Conservation (phyloP, 30 jellyfish, hydroid and myxozoan species). For the Aurelia aurita region DNA sequence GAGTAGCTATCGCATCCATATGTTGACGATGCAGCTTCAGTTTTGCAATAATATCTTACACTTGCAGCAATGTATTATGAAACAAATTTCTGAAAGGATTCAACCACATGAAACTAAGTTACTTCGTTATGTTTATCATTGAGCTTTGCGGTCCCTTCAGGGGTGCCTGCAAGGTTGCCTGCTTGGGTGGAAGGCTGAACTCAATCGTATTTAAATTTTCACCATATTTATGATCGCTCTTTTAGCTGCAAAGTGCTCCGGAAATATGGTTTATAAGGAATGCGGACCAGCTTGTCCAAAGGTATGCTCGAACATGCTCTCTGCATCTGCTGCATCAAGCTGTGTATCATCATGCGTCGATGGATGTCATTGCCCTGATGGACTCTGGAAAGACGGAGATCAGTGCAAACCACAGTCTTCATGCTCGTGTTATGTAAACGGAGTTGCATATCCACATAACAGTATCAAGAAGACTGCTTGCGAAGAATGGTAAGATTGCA, state of each 20-base stretch:
- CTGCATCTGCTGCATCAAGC: constrained; percentile 50
- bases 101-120: too few relatives aligned
- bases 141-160: too few relatives aligned
- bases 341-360: constrained; percentile 91
- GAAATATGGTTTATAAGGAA: constrained; percentile 75
- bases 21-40: too few relatives aligned
- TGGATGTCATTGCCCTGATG: constrained; percentile 96
- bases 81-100: too few relatives aligned
- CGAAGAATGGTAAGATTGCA: constrained; percentile 87
- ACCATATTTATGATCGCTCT: not conserved
- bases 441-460: constrained; percentile 85
- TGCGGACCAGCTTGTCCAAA: constrained; percentile 99
- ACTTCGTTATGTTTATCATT: too few relatives aligned
- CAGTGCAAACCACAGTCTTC: constrained; percentile 78
- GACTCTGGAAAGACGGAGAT: constrained; percentile 80
- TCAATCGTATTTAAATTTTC: too few relatives aligned
- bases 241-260: constrained; percentile 87
- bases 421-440: constrained; percentile 91
- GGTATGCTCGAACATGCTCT: constrained; percentile 81
- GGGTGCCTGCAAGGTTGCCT: too few relatives aligned
- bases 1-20: too few relatives aligned
- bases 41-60: too few relatives aligned
- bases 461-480: constrained; percentile 78
- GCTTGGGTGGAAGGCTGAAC: too few relatives aligned
- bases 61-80: too few relatives aligned